Conservation (phyloP, 1,140 invertebrate genomes). For the Orius insidiosus region DNA sequence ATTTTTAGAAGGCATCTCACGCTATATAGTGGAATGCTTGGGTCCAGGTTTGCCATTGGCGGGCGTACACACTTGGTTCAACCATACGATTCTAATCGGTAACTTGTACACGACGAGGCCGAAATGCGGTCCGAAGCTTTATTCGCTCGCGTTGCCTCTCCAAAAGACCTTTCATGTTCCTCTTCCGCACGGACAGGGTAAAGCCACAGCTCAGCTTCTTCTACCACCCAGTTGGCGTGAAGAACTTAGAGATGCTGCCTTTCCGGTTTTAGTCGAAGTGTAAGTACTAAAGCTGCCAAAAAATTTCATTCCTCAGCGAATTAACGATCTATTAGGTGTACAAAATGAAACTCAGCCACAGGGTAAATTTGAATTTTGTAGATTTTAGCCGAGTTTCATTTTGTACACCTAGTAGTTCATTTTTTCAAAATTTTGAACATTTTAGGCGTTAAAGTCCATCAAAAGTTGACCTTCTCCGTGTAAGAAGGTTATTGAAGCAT, state of each 20-base stretch:
- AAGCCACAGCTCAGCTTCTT: constrained; percentile 59
- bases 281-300: constrained; percentile 27
- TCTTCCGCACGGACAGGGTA: constrained; percentile 50
- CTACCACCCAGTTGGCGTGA: constrained; percentile 66
- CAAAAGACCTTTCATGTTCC: constrained; percentile 58
- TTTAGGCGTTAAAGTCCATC: too few species aligned
- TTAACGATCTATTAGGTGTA: too few species aligned
- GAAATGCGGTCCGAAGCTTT: constrained; percentile 37
- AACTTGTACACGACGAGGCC: constrained; percentile 57
- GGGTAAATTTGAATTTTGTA: too few species aligned
- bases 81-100: constrained; percentile 43
- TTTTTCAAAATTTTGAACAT: too few species aligned
- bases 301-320: neutral
- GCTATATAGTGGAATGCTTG: constrained; percentile 61
- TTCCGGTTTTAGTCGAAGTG: constrained; percentile 68
- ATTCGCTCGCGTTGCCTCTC: constrained; percentile 52
- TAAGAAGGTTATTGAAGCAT: too few species aligned
- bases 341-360: too few species aligned
- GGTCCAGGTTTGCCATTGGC: constrained; percentile 61
- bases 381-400: too few species aligned
- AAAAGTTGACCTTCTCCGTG: too few species aligned
- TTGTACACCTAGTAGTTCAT: too few species aligned
- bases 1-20: constrained; percentile 21
- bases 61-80: constrained; percentile 49
- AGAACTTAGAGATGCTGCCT: constrained; percentile 64